Evolutionary conservation across 2,797 vertebrate genomes (phyloP), one percentile per base, ranked within the genome.

Genomic region (Discoglossus pictus): DNA sequence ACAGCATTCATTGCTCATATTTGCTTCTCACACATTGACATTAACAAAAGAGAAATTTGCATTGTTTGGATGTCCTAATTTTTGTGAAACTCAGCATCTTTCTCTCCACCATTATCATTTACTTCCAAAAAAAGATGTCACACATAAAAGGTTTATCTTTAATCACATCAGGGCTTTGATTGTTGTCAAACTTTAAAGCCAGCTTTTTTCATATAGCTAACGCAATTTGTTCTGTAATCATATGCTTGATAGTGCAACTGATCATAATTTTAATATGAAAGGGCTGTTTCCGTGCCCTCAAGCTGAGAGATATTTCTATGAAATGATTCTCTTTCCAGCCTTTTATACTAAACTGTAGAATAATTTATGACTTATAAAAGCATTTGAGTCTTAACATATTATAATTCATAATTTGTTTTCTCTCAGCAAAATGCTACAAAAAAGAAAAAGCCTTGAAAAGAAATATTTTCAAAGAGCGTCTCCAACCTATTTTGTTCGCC

Each of bases 151-250:
- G 23, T 35, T 70, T 63, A 70, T 70, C 51, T 56, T 48, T 56
- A 63, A 56, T 70, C 52, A 43, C 58, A 56, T 48, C 52, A 18
- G 20, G 43, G 11, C 59, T 23, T 17, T 2, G 51, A 79, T 76
- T 79, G 58, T 42, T 50, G 73, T 79, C 71, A 60, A 21, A 70
- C 36, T 77, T 78, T 20, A 44, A 61, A 61, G 48, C 39, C 10
- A 43, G 62, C 23, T 75, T 39, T 62, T 56, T 61, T 76, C 61
- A 75, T 79, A 68, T 61, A 79, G 79, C 78, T 77, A 78, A 60
- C 73, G 25, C 70, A 80, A 77, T 79, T 80, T 82, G 65, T 74
- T 69, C 55, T 73, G 35, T 74, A 81, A 79, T 83, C 69, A 72
- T 48, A 66, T 51, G 73, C 78, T 76, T 77, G 74, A 76, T 79